A percentile compares a stretch with the other conserved stretches of the same genome.
Conservation (phyloP, 2,888 invertebrate species). For the Eupithecia abbreviata region DNA sequence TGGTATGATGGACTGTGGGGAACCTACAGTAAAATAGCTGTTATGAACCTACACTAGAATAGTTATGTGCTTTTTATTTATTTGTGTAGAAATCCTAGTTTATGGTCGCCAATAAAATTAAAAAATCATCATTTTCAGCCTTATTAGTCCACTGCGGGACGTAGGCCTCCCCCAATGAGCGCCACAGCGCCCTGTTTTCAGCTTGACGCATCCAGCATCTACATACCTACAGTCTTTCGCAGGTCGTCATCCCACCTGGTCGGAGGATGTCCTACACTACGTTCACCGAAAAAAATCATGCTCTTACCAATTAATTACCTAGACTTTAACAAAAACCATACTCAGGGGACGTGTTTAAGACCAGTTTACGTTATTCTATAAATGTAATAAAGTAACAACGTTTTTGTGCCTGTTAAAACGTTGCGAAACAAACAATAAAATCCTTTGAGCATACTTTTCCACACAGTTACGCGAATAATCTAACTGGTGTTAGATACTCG, state of each 20-base stretch:
- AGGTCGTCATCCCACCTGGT: no score
- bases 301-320: not conserved
- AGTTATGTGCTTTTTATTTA: not conserved
- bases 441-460: slow-evolving; percentile 62
- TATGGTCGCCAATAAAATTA: not conserved
- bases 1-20: not conserved
- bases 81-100: not conserved
- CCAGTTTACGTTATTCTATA: not conserved
- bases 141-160: no score
- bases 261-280: no score
- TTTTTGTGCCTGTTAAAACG: not conserved
- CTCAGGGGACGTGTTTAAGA: not conserved
- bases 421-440: slow-evolving; percentile 34
- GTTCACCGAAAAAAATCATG: not conserved
- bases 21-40: no score
- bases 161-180: no score
- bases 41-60: not conserved
- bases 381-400: not conserved
- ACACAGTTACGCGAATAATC: slow-evolving; percentile 65
- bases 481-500: slow-evolving; percentile 61
- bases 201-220: no score
- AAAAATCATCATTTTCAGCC: no score
- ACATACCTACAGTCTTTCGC: no score
- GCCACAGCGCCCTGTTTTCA: no score
- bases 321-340: not conserved